Conservation (phyloP, 1,140 invertebrate species). For the Matsumurasca onukii region DNA sequence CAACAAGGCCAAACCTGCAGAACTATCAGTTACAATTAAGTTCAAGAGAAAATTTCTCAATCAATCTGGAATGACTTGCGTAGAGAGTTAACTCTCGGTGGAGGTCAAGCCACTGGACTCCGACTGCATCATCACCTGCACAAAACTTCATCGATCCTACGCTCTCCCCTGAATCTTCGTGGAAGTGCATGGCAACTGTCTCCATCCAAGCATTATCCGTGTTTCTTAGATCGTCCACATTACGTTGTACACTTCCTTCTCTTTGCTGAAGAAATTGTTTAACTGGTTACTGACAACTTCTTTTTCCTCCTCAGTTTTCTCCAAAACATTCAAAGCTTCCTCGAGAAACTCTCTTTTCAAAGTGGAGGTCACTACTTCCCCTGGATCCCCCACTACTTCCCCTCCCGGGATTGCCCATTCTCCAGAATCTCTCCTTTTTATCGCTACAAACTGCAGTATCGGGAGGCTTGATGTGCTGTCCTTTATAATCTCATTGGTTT, state of each 20-base stretch:
- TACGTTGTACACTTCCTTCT: constrained; percentile 79
- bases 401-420: constrained; percentile 94
- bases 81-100: constrained; percentile 65
- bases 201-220: constrained; percentile 99
- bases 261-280: constrained; percentile 80
- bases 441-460: constrained; percentile 88
- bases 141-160: constrained; percentile 66
- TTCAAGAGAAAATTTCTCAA: too few relatives aligned
- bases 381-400: constrained; percentile 94
- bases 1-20: too few relatives aligned
- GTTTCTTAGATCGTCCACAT: constrained; percentile 95
- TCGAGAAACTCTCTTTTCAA: constrained; percentile 91
- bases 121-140: constrained; percentile 90
- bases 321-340: constrained; percentile 72
- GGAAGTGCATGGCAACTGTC: constrained; percentile 88
- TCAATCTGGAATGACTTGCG: neutral
- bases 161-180: constrained; percentile 65
- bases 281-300: too few relatives aligned
- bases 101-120: constrained; percentile 84
- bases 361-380: constrained; percentile 77
- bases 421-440: constrained; percentile 73
- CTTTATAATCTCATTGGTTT: constrained; percentile 48
- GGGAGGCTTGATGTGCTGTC: constrained; percentile 53
- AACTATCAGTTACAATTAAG: too few relatives aligned
- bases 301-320: constrained; percentile 59